Base-by-base conservation (phyloP, 2,113 vertebrate species). In the Pelmatolapia mariae region DNA sequence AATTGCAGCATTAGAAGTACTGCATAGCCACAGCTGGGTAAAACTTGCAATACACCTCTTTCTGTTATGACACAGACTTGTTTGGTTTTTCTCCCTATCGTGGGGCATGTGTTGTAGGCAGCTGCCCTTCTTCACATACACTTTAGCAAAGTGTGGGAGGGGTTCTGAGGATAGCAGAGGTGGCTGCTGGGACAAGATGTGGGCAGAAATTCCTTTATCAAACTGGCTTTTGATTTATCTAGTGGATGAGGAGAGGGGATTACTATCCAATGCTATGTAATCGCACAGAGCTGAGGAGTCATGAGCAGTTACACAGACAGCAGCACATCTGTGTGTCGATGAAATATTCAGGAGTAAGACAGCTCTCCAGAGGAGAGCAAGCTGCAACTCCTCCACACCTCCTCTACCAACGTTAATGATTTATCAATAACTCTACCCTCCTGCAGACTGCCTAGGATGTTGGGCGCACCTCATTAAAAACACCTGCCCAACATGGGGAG, bases 261-360 rank as follows among this genome's bases (percentile, higher is more conserved):
- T 91, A 90, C 89, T 87, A 90, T 90, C 86, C 93, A 78, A 63
- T 82, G 91, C 88, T 91, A 85, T 87, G 83, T 94, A 94, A 96
- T 91, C 89, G 91, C 92, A 91, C 81, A 86, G 92, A 92, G 93
- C 93, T 90, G 94, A 94, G 92, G 88, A 95, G 94, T 95, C 87
- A 93, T 87, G 93, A 96, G 94, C 94, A 89, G 95, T 95, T 96
- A 93, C 93, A 94, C 91, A 95, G 96, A 96, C 96, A 96, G 95
- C 95, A 95, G 95, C 96, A 95, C 96, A 97, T 96, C 96, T 97
- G 96, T 95, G 96, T 86, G 95, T 90, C 91, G 11, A 96, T 97
- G 93, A 97, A 97, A 97, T 97, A 97, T 97, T 97, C 93, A 97
- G 94, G 91, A 96, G 95, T 22, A 87, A 93, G 94, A 95, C 94